Base-by-base conservation (phyloP, 2,113 vertebrate species). In the Turdus rufiventris region DNA sequence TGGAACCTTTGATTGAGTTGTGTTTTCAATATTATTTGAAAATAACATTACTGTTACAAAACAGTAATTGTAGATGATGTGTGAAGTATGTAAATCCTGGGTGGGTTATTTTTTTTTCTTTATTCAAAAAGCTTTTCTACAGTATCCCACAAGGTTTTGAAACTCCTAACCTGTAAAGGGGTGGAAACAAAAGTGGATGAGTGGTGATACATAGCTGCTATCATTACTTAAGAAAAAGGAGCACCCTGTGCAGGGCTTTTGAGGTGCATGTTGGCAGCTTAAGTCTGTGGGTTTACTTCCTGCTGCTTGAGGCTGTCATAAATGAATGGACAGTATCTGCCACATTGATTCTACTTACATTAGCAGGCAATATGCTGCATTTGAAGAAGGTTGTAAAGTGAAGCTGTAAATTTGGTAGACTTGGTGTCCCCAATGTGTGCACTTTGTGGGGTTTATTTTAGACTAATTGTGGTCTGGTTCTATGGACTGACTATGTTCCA, bases 381-480 rank as follows among this genome's bases (percentile, higher is more conserved):
- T 3, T 84, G 73, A 40, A 42, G 51, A 18, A 42, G 29, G 21
- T 4, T 53, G 26, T 47, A 23, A 26, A 33, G 68, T 34, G 51
- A 58, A 80, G 19, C 34, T 47, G 0, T 36, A 53, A 53, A 28
- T 57, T n/a, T 40, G 29, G 48, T 18, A 40, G 28, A 14, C 10
- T 18, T 2, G 1, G 7, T 67, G 51, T 77, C 38, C 10, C 4
- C 1, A 0, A 2, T 23, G 28, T 53, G 18, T 57, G 23, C 40
- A 29, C 26, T 66, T 87, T 0, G 0, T 40, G 18, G 13, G 8
- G 9, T 85, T 70, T 84, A 12, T 77, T 81, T 81, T 34, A 28
- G 14, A 18, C 8, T 40, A 50, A 15, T 45, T 73, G 28, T 43
- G 8, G 14, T 48, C 45, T 57, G 15, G 2, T 65, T 72, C 40